Conservation (phyloP, 2,113 vertebrate genomes). For the Ascaphus truei region DNA sequence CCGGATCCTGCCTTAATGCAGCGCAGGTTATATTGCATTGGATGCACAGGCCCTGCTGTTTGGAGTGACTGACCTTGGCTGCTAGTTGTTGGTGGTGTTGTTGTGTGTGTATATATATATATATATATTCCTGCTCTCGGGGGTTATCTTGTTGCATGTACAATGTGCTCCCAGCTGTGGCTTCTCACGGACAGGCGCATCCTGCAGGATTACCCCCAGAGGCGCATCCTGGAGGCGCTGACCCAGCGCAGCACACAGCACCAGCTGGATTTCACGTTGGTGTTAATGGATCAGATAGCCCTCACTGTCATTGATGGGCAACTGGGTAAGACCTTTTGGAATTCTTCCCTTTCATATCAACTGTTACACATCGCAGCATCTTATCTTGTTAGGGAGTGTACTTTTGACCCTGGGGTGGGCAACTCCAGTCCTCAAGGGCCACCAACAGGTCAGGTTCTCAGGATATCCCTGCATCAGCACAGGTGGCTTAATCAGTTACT, state of each 20-base stretch:
- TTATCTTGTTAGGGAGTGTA: no score
- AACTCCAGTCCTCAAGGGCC: no score
- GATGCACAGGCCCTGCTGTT: slow-evolving; percentile 9
- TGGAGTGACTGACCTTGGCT: slow-evolving; percentile 13
- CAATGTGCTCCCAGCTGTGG: slow-evolving; percentile 31
- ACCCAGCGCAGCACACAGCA: slow-evolving; percentile 1
- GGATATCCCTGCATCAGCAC: no score
- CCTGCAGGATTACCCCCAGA: slow-evolving; percentile 29
- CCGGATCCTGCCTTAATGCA: background rate
- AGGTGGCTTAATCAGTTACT: no score
- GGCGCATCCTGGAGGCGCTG: slow-evolving; percentile 17
- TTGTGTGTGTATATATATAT: background rate
- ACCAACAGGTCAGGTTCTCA: no score
- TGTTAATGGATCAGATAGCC: slow-evolving; percentile 27
- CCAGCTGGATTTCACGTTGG: slow-evolving; percentile 16
- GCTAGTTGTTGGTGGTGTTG: background rate
- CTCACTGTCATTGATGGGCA: slow-evolving; percentile 21
- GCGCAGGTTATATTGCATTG: background rate
- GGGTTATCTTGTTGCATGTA: background rate
- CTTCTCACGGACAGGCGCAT: slow-evolving; percentile 21
- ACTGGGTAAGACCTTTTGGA: slow-evolving; percentile 22
- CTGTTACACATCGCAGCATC: no score
- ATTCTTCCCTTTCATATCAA: no score
- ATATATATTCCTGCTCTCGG: background rate
- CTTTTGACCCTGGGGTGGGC: no score